These are phyloP conservation scores for Conomelus anceps DNA, from an alignment of 2,888 invertebrate species.

Conservation along the genomic window DNA sequence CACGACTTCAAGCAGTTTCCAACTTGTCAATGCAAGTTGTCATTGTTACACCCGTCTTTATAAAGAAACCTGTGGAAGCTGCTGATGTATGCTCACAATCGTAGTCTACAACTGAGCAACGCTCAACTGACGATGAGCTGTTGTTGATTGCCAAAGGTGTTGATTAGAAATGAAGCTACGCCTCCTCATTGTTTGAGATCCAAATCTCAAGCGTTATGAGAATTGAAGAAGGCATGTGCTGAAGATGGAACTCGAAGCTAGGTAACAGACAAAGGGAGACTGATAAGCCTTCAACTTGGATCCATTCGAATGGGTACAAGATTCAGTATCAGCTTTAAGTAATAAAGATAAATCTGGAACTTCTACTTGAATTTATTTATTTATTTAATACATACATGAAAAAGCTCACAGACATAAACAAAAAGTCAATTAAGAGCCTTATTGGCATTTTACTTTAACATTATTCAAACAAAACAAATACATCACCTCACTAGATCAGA, in stretches of 20 bases:
- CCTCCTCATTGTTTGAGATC: not conserved
- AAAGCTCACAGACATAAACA: no score
- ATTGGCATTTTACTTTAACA: no score
- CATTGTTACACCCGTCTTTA: not conserved
- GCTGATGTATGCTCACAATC: not conserved
- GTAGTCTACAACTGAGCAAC: not conserved
- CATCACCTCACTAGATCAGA: no score
- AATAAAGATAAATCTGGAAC: not conserved
- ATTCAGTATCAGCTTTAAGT: not conserved
- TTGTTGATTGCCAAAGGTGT: not conserved
- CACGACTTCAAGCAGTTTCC: not conserved
- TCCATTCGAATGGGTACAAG: not conserved
- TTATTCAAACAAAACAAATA: no score
- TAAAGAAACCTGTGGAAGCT: not conserved
- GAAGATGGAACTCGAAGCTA: not conserved
- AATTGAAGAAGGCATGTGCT: not conserved
- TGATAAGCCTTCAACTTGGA: not conserved
- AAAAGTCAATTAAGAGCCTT: no score
- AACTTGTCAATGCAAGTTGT: not conserved
- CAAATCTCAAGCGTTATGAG: not conserved
- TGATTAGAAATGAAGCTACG: not conserved
- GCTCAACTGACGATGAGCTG: not conserved
- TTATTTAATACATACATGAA: no score
- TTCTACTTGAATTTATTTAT: no score
- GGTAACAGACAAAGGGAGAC: not conserved